Base-by-base conservation (phyloP, 2,113 vertebrate genomes). In the Sapayoa aenigma region DNA sequence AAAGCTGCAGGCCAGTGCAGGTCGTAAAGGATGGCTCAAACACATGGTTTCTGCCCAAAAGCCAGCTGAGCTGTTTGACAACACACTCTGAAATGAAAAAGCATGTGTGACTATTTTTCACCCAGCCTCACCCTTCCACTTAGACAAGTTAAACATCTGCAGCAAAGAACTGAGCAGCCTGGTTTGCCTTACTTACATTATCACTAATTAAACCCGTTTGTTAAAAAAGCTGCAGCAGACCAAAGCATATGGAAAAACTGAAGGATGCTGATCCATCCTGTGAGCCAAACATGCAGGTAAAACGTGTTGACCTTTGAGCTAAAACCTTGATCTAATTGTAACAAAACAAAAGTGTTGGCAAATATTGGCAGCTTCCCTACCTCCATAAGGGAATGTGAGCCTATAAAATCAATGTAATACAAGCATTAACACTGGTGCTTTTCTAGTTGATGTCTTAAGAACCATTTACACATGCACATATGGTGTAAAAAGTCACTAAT, bases 41-140 rank as follows among this genome's bases (percentile, higher is more conserved):
- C 1, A 30, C 0, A 1, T 12, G 11, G 46, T 56, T n/a, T 52
- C 27, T 42, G 41, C 62, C 4, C 1, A 33, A 19, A 4, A 75
- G 41, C 28, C n/a, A 72, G 7, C 12, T 8, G 8, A 93, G 50
- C 15, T 44, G 3, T 33, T 71, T 3, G 2, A 44, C 21, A 58
- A 12, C 25, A 41, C 1, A 24, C 12, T 31, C 19, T 28, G 17
- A 87, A 75, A 21, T 46, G 15, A 42, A 47, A 39, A 49, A 35
- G 24, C 4, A 5, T 1, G 1, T 4, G 35, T 0, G 1, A 67
- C 5, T 79, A 11, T 10, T 58, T 74, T 62, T 30, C 9, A 33
- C 25, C 22, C 1, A 85, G 20, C 71, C 27, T 49, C 47, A 67
- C 25, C 17, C 13, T 46, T 27, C 18, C 47, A 41, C 20, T 88